phyloP scores from a whole-genome alignment of 2,888 invertebrate species.

The Koerneria pararmatus region DNA sequence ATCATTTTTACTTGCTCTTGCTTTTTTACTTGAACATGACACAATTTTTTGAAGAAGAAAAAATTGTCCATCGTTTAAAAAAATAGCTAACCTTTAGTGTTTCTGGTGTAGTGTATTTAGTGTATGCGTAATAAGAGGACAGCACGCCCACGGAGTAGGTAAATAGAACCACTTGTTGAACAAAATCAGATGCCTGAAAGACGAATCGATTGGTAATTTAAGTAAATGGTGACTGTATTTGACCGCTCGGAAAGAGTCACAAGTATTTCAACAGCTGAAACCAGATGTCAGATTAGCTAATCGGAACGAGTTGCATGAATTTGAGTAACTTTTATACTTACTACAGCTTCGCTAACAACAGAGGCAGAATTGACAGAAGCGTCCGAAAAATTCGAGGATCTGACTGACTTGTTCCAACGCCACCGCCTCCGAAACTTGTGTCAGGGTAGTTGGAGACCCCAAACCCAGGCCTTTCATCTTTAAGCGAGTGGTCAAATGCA shows the following conservation, averaged over 20 bases:
- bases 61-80: too few relatives aligned
- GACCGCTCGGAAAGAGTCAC: too few relatives aligned
- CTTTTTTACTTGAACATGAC: too few relatives aligned
- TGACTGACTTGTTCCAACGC: constrained; percentile 57
- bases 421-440: constrained; percentile 47
- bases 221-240: too few relatives aligned
- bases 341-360: too few relatives aligned
- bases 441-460: constrained; percentile 39
- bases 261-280: neutral
- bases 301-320: too few relatives aligned
- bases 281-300: neutral
- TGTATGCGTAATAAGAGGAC: constrained; percentile 48
- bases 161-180: constrained; percentile 55
- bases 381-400: too few relatives aligned
- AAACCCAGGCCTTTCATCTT: constrained; percentile 52
- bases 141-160: constrained; percentile 53
- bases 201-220: too few relatives aligned
- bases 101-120: constrained; percentile 41
- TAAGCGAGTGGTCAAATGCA: constrained; percentile 46
- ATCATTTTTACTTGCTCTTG: too few relatives aligned
- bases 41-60: too few relatives aligned
- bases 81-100: constrained; percentile 27
- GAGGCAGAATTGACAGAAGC: too few relatives aligned
- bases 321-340: too few relatives aligned
- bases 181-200: constrained; percentile 53